Evolutionary conservation across 2,888 invertebrate genomes (phyloP).

Genomic region (Rhagium mordax): DNA sequence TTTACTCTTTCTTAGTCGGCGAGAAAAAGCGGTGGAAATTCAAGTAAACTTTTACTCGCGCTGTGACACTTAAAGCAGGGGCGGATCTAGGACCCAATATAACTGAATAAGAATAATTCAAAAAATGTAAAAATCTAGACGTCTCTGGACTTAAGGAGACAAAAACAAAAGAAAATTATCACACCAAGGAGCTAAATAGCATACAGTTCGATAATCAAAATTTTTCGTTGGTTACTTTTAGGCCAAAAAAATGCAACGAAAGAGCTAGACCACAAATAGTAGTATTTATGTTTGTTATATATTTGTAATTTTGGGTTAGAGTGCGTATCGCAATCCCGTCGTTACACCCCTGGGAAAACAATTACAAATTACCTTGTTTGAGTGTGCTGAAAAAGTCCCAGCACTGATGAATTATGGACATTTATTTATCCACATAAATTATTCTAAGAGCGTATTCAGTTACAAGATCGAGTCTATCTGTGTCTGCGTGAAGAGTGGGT

Average conservation of each 20-base stretch:
- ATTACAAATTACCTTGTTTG: background rate
- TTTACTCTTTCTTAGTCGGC: background rate
- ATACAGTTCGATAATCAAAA: too few species aligned
- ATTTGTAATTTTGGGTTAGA: too few species aligned
- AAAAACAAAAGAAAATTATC: too few species aligned
- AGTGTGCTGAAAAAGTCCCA: background rate
- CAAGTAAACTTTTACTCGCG: background rate
- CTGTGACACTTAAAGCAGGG: background rate
- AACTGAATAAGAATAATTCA: too few species aligned
- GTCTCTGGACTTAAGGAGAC: too few species aligned
- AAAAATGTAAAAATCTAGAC: too few species aligned
- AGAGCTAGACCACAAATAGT: too few species aligned
- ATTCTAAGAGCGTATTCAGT: constrained; percentile 1
- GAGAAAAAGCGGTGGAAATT: background rate
- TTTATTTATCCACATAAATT: background rate
- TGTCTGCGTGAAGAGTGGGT: background rate
- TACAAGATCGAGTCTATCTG: background rate
- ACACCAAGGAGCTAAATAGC: too few species aligned
- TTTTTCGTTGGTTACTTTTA: too few species aligned
- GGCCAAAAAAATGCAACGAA: too few species aligned
- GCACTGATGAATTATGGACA: background rate
- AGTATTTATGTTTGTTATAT: too few species aligned
- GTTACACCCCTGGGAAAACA: background rate
- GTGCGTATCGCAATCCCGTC: too few species aligned
- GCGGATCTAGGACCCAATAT: background rate